These are phyloP conservation scores for Euleptes europaea DNA, from an alignment of 2,113 vertebrate species.

Conservation along the genomic window DNA sequence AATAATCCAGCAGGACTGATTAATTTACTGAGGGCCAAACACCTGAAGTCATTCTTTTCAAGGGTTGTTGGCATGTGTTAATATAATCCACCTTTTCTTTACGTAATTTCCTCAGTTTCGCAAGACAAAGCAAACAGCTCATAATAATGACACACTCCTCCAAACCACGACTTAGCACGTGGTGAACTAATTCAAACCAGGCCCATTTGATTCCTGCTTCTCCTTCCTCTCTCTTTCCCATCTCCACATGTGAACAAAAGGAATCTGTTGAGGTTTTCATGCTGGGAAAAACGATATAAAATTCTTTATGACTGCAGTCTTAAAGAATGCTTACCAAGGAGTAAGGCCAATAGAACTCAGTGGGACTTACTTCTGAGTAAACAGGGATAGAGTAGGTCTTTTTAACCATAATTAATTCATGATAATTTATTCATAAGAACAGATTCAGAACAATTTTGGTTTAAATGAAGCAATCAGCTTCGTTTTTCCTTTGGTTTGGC, in stretches of 20 bases:
- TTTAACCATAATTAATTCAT: not conserved
- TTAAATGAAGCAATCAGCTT: not conserved
- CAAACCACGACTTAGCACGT: constrained; percentile 66
- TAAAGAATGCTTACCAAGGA: not conserved
- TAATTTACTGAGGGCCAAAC: constrained; percentile 42
- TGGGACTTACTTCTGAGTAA: not conserved
- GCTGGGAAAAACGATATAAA: not conserved
- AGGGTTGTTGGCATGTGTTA: constrained; percentile 47
- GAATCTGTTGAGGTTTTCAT: constrained; percentile 51
- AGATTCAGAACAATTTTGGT: not conserved
- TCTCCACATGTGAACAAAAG: constrained; percentile 3
- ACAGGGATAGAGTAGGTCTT: not conserved
- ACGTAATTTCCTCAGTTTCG: constrained; percentile 57
- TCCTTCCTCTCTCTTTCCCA: not conserved
- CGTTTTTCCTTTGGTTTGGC: not conserved
- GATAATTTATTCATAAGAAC: not conserved
- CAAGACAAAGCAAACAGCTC: constrained; percentile 62
- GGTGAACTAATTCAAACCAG: constrained; percentile 68
- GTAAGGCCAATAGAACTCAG: not conserved
- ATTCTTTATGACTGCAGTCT: not conserved
- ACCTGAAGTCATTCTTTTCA: constrained; percentile 57
- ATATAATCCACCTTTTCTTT: constrained; percentile 63
- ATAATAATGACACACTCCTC: constrained; percentile 54
- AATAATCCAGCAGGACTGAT: constrained; percentile 49
- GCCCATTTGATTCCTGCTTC: constrained; percentile 48